Evolutionary conservation across 1,140 invertebrate species (phyloP), one percentile per base, ranked within the genome.

Genomic region (Ceratosolen fusciceps): DNA sequence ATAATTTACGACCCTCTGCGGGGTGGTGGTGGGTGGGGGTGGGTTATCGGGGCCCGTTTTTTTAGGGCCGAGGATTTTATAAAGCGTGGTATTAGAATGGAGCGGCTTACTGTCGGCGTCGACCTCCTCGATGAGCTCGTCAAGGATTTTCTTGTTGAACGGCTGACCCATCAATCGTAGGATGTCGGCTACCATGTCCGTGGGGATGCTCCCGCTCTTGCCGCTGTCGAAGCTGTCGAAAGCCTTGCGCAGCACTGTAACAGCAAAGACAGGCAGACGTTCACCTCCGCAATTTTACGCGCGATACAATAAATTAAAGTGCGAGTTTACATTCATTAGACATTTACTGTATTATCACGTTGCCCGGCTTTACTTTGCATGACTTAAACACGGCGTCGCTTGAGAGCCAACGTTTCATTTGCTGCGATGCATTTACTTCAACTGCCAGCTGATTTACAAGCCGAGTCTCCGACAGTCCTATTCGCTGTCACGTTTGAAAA

Each of bases 181-280:
- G 86, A 98, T 98, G 87, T 97, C 96, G 54, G 95, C 96, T 34
- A 98, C 97, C 94, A 98, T 97, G 88, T 97, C 97, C 82, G 96
- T 96, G 80, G 96, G 95, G 89, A 98, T 98, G 87, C 95, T 96
- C 82, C 97, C 97, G 82, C 95, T 96, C 89, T 96, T 96, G 86
- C 98, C 96, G 85, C 95, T 94, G 92, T 98, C 97, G 89, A 98
- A 98, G 89, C 97, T 97, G 93, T 98, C 97, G 90, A 98, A 98
- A 62, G 97, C 97, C 91, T 98, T 97, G 86, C 95, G 95, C 81
- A 98, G 92, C 83, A 98, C 96, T 96, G 67, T 21, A 71, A 71
- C 21, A 29, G 2, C 7, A 47, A 1, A 47, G 14, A 1, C 4
- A 70, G n/a, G n/a, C n/a, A n/a, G n/a, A 16, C 24, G 1, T 26